Evolutionary conservation across 2,797 vertebrate genomes (phyloP), one percentile per base, ranked within the genome.

Genomic region (Phrynocephalus vlangalii): DNA sequence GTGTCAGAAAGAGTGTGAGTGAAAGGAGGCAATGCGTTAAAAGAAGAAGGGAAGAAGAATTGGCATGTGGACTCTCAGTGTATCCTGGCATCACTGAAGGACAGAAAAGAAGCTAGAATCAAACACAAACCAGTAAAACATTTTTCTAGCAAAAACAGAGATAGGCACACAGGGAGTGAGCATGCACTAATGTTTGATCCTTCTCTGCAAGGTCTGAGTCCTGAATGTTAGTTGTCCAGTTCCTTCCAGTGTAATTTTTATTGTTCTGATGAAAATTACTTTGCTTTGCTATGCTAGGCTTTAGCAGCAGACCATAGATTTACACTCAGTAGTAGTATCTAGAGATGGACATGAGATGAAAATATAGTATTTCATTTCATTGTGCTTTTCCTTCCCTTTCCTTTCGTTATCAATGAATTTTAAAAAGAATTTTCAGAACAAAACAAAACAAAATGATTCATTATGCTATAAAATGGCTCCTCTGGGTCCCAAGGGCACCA

Each of bases 1-100:
- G 80, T 85, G 63, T 50, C 84, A 81, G 91, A 84, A 87, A 76
- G 90, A 22, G 5, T 68, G 50, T 56, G 44, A 22, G 38, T 83
- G 28, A 10, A 82, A 87, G 70, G 5, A 8, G 66, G 30, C 73
- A 85, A 16, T 75, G 13, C 44, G 26, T 28, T 79, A 13, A 82
- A 75, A 44, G 10, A 48, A 60, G 28, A 2, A 56, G 67, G 48
- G 9, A 15, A n/a, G 38, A 67, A 60, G 33, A 56, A 85, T 73
- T 8, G 73, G 20, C 2, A 15, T 24, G 13, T 60, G 15, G 33
- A n/a, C 15, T 56, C 38, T 28, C 44, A 38, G 50, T 38, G n/a
- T n/a, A 52, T 56, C 66, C 56, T 52, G 15, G 22, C 7, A 28
- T 24, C 72, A 20, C 9, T 20, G 1, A 77, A 68, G 60, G 63